Evolutionary conservation across 2,888 invertebrate genomes (phyloP).

Genomic region (Limnephilus lunatus): DNA sequence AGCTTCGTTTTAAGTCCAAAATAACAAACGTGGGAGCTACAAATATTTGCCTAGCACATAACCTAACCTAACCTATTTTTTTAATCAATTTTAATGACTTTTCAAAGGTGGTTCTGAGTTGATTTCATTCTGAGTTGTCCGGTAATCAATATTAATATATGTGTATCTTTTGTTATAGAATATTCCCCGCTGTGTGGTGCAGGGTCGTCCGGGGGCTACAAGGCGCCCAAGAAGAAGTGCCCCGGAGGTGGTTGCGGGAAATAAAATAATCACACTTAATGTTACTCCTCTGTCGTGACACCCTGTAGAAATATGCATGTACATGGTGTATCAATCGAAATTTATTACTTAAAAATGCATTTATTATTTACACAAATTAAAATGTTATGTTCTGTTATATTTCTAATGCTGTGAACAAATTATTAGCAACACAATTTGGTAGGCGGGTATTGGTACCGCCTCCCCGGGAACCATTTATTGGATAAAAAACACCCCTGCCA

Average conservation of each 20-base stretch:
- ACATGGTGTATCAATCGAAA: background rate
- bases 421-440: too few relatives aligned
- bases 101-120: too few relatives aligned
- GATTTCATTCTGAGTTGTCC: too few relatives aligned
- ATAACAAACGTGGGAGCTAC: too few relatives aligned
- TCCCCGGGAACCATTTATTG: too few relatives aligned
- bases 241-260: constrained; percentile 71
- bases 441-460: too few relatives aligned
- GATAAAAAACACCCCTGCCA: too few relatives aligned
- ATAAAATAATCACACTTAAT: background rate
- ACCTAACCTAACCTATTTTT: too few relatives aligned
- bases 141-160: background rate
- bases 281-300: background rate
- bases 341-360: too few relatives aligned
- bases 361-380: background rate
- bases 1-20: too few relatives aligned
- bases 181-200: constrained; percentile 71
- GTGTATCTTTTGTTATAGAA: constrained; percentile 67
- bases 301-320: background rate
- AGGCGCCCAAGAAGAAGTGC: constrained; percentile 69
- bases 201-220: constrained; percentile 69
- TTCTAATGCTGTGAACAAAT: background rate
- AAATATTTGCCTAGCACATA: too few relatives aligned
- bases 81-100: too few relatives aligned
- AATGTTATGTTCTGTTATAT: background rate